Evolutionary conservation across 1,140 invertebrate genomes (phyloP).

Genomic region (Zophobas atratus): DNA sequence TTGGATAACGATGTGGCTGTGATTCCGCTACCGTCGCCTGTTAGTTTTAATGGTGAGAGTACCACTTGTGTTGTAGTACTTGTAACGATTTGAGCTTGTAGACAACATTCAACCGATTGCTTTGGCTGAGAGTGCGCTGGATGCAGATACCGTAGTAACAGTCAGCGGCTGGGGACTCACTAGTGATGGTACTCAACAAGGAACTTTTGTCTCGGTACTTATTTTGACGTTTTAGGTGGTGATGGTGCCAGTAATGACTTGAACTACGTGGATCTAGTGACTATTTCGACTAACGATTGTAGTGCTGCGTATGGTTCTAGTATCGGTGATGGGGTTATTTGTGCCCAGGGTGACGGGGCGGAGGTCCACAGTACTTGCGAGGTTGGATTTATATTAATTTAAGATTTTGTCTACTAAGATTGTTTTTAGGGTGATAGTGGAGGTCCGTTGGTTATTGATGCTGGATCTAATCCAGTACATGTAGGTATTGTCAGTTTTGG

Average conservation of each 20-base stretch:
- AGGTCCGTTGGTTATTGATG: slow-evolving; percentile 47
- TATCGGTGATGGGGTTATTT: slow-evolving; percentile 55
- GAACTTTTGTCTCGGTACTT: not conserved
- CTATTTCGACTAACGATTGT: slow-evolving; percentile 56
- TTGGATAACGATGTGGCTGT: slow-evolving; percentile 48
- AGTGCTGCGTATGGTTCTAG: slow-evolving; percentile 29
- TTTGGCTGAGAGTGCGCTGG: slow-evolving; percentile 13
- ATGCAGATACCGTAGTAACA: slow-evolving; percentile 41
- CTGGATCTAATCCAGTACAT: slow-evolving; percentile 13
- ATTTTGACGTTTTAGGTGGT: slow-evolving; percentile 39
- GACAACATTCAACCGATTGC: slow-evolving; percentile 51
- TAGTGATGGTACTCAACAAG: slow-evolving; percentile 49
- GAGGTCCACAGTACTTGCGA: slow-evolving; percentile 56
- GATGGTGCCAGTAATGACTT: slow-evolving; percentile 47
- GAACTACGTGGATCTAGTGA: slow-evolving; percentile 55
- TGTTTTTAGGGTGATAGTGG: slow-evolving; percentile 55
- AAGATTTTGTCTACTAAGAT: slow-evolving; percentile 25
- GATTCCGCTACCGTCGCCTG: slow-evolving; percentile 9
- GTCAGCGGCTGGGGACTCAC: slow-evolving; percentile 62
- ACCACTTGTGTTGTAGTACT: not conserved
- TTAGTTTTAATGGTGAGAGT: slow-evolving; percentile 26
- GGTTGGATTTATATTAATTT: slow-evolving; percentile 31
- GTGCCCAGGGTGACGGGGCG: slow-evolving; percentile 43
- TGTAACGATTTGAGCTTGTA: slow-evolving; percentile 24
- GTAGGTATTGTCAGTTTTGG: slow-evolving; percentile 73